A percentile compares a stretch with the other conserved stretches of the same genome.
Conservation (phyloP, 1,140 invertebrate species). For the Sminthurinus signatus region DNA sequence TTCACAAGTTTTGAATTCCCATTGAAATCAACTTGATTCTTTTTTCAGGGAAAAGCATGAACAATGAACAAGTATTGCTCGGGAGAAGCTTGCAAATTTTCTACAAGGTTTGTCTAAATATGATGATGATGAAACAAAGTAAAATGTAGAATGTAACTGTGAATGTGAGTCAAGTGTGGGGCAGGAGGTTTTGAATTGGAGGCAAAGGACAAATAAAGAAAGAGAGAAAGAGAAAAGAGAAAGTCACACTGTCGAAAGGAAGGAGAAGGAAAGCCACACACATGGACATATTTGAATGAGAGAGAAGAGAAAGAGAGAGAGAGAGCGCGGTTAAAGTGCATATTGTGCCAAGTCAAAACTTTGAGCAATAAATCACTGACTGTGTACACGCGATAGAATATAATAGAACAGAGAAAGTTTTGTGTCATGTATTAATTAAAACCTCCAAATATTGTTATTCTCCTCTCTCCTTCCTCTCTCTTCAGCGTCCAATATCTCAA, state of each 20-base stretch:
- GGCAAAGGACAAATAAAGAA: not conserved
- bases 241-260: not conserved
- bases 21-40: too few species aligned
- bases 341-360: too few species aligned
- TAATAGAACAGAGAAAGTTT: slow-evolving; percentile 40
- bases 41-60: too few species aligned
- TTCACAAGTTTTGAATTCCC: too few species aligned
- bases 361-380: slow-evolving; percentile 38
- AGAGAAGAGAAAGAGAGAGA: not conserved
- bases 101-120: too few species aligned
- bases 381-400: slow-evolving; percentile 29
- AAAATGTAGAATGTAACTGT: too few species aligned
- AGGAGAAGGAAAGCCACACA: not conserved
- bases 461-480: not conserved
- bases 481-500: not conserved
- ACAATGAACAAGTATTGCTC: too few species aligned
- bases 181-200: too few species aligned
- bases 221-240: not conserved
- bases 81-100: too few species aligned
- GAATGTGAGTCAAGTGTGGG: too few species aligned
- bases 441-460: slow-evolving; percentile 41
- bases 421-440: slow-evolving; percentile 43
- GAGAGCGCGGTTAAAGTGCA: too few species aligned
- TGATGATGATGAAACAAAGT: too few species aligned
- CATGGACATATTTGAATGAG: not conserved